Conservation (phyloP, 2,113 vertebrate species). For the Otis tarda region DNA sequence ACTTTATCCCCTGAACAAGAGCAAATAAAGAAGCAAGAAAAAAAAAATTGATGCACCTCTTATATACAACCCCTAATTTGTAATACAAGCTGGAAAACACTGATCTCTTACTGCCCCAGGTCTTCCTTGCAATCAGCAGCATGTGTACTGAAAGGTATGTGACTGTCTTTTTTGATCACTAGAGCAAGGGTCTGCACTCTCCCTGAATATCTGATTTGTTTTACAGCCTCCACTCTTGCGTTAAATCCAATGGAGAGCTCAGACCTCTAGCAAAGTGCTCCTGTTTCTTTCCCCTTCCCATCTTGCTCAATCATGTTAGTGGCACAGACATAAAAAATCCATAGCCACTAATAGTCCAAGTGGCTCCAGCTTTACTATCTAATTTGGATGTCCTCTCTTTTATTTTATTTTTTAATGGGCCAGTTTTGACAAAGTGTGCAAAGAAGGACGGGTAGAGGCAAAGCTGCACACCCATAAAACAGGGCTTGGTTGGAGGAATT, state of each 20-base stretch:
- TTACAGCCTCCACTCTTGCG: not conserved
- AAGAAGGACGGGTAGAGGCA: not conserved
- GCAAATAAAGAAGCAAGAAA: not conserved
- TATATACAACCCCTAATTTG: not conserved
- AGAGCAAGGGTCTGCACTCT: not conserved
- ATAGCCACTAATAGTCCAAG: not conserved
- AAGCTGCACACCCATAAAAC: not conserved
- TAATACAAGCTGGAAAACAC: not conserved
- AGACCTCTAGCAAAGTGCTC: not conserved
- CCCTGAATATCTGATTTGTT: not conserved
- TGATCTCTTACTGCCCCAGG: not conserved
- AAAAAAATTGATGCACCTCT: not conserved
- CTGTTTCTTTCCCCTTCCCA: not conserved
- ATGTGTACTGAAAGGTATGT: not conserved
- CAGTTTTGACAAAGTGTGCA: not conserved
- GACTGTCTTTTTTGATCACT: not conserved
- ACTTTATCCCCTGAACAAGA: not conserved
- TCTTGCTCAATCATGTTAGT: not conserved
- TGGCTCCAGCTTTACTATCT: conserved; percentile 7
- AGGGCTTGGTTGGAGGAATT: not conserved
- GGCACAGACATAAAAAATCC: not conserved
- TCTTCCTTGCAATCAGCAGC: not conserved
- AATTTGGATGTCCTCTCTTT: conserved; percentile 25
- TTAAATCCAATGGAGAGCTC: not conserved
- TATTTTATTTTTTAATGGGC: conserved; percentile 16